Conservation (phyloP, 2,113 vertebrate species). For the Tiliqua scincoides region DNA sequence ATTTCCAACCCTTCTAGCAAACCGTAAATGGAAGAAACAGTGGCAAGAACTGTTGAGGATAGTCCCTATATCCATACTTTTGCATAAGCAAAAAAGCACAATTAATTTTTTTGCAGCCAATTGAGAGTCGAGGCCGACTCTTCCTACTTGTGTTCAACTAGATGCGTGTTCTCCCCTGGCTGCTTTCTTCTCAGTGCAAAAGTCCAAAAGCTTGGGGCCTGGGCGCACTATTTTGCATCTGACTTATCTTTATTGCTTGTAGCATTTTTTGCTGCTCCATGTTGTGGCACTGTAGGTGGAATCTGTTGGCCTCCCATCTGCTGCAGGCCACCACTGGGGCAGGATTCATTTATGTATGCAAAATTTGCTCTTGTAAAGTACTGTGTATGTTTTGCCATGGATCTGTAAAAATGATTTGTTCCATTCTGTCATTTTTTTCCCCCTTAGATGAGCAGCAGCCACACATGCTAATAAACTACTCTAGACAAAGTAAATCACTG, state of each 20-base stretch:
- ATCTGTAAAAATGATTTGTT: conserved; percentile 55
- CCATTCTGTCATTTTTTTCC: conserved; percentile 13
- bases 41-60: background rate
- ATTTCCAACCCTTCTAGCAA: background rate
- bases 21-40: background rate
- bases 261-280: conserved; percentile 13
- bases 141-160: conserved; percentile 18
- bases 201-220: background rate
- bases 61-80: background rate
- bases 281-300: conserved; percentile 38
- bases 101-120: background rate
- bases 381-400: conserved; percentile 8
- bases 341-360: conserved; percentile 39
- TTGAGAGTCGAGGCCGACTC: background rate
- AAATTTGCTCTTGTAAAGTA: conserved; percentile 49
- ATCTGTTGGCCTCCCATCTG: conserved; percentile 58
- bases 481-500: conserved; percentile 23
- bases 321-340: conserved; percentile 41
- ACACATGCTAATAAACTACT: conserved; percentile 34
- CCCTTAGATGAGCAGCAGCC: conserved; percentile 33
- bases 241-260: conserved; percentile 16
- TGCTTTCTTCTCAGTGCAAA: background rate
- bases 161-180: background rate
- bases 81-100: background rate
- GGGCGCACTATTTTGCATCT: background rate